phyloP scores from a whole-genome alignment of 2,113 vertebrate species.

The Theropithecus gelada region DNA sequence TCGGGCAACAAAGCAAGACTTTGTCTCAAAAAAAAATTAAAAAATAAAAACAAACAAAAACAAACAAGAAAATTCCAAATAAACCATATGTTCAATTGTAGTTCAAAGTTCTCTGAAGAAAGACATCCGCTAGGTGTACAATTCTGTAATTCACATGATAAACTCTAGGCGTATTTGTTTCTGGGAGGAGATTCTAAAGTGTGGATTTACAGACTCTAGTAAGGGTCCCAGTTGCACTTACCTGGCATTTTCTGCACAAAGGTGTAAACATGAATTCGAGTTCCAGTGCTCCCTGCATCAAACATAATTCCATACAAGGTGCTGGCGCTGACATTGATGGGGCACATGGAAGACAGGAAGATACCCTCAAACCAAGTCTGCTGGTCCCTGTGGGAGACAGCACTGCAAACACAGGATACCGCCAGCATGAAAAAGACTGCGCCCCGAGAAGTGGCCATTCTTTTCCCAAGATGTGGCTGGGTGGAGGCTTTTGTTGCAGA shows the following conservation, averaged over 20 bases:
- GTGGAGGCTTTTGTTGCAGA: conserved; percentile 43
- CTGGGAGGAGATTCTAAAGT: background rate
- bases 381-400: conserved; percentile 87
- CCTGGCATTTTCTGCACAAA: conserved; percentile 95
- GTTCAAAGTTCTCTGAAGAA: conserved; percentile 35
- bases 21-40: too few species aligned
- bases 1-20: too few species aligned
- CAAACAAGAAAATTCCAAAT: background rate
- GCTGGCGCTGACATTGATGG: conserved; percentile 81
- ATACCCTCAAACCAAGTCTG: conserved; percentile 91
- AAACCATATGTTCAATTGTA: conserved; percentile 4
- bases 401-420: conserved; percentile 83
- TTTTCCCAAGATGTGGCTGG: conserved; percentile 44
- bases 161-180: background rate
- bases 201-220: background rate
- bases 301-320: conserved; percentile 97
- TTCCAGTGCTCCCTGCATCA: conserved; percentile 98
- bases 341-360: conserved; percentile 88
- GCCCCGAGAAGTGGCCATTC: conserved; percentile 85
- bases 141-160: background rate
- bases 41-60: too few species aligned
- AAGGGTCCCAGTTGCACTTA: conserved; percentile 64
- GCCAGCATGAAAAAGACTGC: conserved; percentile 80
- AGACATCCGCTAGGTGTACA: background rate
- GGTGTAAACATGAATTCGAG: conserved; percentile 97